Conservation (phyloP, 2,888 invertebrate genomes). For the Hyles lineata region DNA sequence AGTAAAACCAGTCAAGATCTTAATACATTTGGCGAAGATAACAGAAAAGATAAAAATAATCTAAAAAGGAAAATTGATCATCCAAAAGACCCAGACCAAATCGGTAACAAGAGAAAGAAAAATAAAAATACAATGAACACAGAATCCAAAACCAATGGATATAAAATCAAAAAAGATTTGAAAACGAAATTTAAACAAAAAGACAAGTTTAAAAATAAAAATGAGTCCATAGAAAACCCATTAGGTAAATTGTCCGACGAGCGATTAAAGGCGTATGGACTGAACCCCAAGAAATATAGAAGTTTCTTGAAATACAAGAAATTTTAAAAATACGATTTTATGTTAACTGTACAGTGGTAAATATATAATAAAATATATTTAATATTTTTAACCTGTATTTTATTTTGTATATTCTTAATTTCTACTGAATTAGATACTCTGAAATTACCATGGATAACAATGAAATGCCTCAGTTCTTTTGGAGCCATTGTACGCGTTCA, state of each 20-base stretch:
- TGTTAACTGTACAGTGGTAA: neutral
- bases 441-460: too few relatives aligned
- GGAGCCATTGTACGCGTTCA: too few relatives aligned
- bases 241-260: conserved; percentile 87
- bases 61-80: conserved; percentile 34
- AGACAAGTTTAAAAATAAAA: conserved; percentile 55
- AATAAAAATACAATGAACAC: conserved; percentile 43
- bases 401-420: too few relatives aligned
- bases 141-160: conserved; percentile 48
- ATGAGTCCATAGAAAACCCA: conserved; percentile 59
- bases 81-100: conserved; percentile 35
- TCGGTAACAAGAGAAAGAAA: conserved; percentile 52
- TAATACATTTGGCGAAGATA: conserved; percentile 34
- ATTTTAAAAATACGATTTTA: conserved; percentile 55
- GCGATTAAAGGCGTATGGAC: conserved; percentile 94
- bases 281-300: conserved; percentile 95
- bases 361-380: neutral
- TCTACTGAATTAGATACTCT: too few relatives aligned
- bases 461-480: too few relatives aligned
- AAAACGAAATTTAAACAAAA: conserved; percentile 57
- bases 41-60: conserved; percentile 43
- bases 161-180: conserved; percentile 46
- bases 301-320: conserved; percentile 89
- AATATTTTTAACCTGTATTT: too few relatives aligned
- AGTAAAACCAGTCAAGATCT: conserved; percentile 48